Percentiles rank a stretch among this genome's conserved stretches.
phyloP scores from a whole-genome alignment of 1,140 invertebrate genomes.

The Leptopilina clavipes region DNA sequence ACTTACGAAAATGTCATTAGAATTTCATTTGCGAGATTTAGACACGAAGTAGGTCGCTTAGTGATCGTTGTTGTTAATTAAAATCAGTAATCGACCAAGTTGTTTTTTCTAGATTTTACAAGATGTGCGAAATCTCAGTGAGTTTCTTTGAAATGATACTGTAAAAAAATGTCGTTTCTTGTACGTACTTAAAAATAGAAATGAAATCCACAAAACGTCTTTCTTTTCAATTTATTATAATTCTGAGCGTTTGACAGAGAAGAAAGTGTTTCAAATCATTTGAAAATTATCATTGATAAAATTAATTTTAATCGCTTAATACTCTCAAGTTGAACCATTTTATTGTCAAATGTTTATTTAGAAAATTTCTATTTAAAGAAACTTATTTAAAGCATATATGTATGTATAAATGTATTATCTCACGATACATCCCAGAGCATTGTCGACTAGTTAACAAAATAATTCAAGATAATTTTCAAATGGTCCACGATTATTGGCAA shows the following conservation, averaged over 20 bases:
- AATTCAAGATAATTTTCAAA: not conserved
- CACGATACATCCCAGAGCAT: not conserved
- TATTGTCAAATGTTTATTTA: not conserved
- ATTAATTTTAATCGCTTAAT: slow-evolving; percentile 1
- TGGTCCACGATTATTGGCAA: not conserved
- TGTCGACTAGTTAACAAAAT: not conserved
- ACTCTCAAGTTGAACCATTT: not conserved
- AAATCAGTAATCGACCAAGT: slow-evolving; percentile 7
- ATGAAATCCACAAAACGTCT: not conserved
- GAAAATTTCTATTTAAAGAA: not conserved
- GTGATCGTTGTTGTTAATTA: not conserved
- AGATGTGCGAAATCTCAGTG: not conserved
- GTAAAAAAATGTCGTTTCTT: not conserved
- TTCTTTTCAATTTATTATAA: not conserved
- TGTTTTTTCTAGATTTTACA: not conserved
- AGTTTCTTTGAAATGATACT: not conserved
- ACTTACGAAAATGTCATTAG: slow-evolving; percentile 71
- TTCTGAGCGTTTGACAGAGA: not conserved
- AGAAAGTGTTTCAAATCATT: not conserved
- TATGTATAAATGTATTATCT: no score
- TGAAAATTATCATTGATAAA: not conserved
- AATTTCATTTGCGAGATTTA: slow-evolving; percentile 60
- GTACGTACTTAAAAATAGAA: not conserved
- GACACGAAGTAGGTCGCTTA: slow-evolving; percentile 55
- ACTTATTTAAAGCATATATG: not conserved